Percentiles rank a stretch among this genome's conserved stretches.
phyloP scores from a whole-genome alignment of 2,888 invertebrate species.

The Ommatoiulus sabulosus region DNA sequence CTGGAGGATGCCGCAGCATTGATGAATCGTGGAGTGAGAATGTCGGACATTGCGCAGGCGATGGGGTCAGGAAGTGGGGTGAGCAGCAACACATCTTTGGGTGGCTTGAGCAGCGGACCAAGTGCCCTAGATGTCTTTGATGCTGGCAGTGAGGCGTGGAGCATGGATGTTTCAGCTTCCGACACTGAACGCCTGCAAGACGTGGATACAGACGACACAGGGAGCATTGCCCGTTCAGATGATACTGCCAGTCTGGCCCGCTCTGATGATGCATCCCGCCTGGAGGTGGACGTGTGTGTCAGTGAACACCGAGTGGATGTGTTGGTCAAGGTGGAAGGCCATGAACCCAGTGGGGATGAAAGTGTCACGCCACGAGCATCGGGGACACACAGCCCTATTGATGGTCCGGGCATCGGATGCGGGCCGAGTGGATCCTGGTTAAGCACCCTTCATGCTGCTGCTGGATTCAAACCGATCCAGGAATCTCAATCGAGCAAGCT shows the following conservation, averaged over 20 bases:
- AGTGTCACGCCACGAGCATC: constrained; percentile 60
- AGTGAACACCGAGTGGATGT: constrained; percentile 64
- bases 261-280: constrained; percentile 80
- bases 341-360: constrained; percentile 58
- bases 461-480: constrained; percentile 53
- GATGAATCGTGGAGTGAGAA: not conserved
- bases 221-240: constrained; percentile 73
- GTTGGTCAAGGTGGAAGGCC: constrained; percentile 59
- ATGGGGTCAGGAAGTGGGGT: constrained; percentile 46
- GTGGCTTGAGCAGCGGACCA: not conserved
- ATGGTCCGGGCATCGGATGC: constrained; percentile 51
- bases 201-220: constrained; percentile 78
- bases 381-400: constrained; percentile 59
- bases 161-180: constrained; percentile 93
- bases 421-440: constrained; percentile 47
- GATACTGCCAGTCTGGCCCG: constrained; percentile 65
- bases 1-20: constrained; percentile 56
- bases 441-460: constrained; percentile 50
- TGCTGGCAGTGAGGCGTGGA: constrained; percentile 98
- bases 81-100: not conserved
- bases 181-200: constrained; percentile 93
- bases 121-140: constrained; percentile 78
- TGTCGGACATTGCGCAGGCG: constrained; percentile 18
- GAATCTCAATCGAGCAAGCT: not conserved
- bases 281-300: not conserved